A percentile compares a stretch with the other conserved stretches of the same genome.
Conservation (phyloP, 2,113 vertebrate genomes). For the Psettodes erumei region DNA sequence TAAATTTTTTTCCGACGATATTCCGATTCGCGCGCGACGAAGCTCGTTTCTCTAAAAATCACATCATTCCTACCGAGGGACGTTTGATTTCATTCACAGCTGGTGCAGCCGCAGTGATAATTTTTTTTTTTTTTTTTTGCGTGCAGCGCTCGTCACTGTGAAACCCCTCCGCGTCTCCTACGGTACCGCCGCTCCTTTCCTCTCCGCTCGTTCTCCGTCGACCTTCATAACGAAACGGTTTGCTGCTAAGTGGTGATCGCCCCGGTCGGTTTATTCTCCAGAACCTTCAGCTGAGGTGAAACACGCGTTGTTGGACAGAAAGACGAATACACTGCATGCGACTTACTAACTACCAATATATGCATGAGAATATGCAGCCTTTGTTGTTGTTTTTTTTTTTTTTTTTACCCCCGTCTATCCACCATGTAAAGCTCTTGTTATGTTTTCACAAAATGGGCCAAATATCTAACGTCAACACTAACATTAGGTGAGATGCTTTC, state of each 20-base stretch:
- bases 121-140: no score
- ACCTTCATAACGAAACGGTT: no score
- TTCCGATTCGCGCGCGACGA: no score
- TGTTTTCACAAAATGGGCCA: slow-evolving; percentile 62
- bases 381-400: slow-evolving; percentile 40
- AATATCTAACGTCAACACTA: slow-evolving; percentile 47
- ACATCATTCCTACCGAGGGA: background rate
- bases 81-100: background rate
- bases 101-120: no score
- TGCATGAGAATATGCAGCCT: slow-evolving; percentile 52
- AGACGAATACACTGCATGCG: slow-evolving; percentile 66
- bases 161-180: no score
- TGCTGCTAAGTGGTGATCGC: background rate
- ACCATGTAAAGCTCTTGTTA: slow-evolving; percentile 45
- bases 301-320: slow-evolving; percentile 23
- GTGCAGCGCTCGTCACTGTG: no score
- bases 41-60: background rate
- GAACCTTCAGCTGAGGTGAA: slow-evolving; percentile 60
- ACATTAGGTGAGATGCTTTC: slow-evolving; percentile 47
- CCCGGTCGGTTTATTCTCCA: background rate
- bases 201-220: no score
- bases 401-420: slow-evolving; percentile 19
- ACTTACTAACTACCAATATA: slow-evolving; percentile 59
- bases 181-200: no score
- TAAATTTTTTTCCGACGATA: no score